A percentile compares a stretch with the other conserved stretches of the same genome.
phyloP scores from a whole-genome alignment of 2,888 invertebrate genomes.

The Eristalinus aeneus region DNA sequence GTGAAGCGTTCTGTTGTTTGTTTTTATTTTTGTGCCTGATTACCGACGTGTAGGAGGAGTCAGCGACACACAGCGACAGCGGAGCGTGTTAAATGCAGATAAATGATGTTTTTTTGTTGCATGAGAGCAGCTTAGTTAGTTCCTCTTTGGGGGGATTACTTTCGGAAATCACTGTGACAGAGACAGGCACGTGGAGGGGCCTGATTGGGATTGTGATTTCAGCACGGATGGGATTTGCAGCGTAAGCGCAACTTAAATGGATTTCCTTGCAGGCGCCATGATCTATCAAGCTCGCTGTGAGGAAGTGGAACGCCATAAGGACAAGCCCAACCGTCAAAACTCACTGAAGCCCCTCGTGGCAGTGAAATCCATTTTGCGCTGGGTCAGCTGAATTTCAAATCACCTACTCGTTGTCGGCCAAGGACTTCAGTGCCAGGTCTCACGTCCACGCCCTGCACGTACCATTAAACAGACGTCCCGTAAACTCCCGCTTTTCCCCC shows the following conservation, averaged over 20 bases:
- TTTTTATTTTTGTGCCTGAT: not conserved
- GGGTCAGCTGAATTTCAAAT: not conserved
- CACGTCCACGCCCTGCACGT: slow-evolving; percentile 11
- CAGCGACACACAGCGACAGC: not conserved
- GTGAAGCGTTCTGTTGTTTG: not conserved
- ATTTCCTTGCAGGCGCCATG: not conserved
- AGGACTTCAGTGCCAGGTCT: not conserved
- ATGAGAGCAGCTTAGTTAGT: slow-evolving; percentile 5
- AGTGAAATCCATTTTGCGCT: not conserved
- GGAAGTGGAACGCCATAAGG: not conserved
- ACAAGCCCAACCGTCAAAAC: not conserved
- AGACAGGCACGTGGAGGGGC: too few relatives aligned
- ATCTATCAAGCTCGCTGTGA: not conserved
- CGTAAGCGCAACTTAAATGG: not conserved
- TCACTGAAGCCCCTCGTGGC: not conserved
- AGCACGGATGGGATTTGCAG: not conserved
- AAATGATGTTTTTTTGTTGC: slow-evolving; percentile 31
- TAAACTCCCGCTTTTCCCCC: not conserved
- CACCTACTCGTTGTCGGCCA: not conserved
- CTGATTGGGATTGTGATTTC: not conserved
- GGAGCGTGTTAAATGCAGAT: slow-evolving; percentile 35
- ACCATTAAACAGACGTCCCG: slow-evolving; percentile 25
- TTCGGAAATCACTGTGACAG: not conserved
- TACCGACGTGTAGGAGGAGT: not conserved
- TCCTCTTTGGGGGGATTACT: slow-evolving; percentile 29